Base-by-base conservation (phyloP, 2,888 invertebrate genomes). In the Meiosimyza decipiens region DNA sequence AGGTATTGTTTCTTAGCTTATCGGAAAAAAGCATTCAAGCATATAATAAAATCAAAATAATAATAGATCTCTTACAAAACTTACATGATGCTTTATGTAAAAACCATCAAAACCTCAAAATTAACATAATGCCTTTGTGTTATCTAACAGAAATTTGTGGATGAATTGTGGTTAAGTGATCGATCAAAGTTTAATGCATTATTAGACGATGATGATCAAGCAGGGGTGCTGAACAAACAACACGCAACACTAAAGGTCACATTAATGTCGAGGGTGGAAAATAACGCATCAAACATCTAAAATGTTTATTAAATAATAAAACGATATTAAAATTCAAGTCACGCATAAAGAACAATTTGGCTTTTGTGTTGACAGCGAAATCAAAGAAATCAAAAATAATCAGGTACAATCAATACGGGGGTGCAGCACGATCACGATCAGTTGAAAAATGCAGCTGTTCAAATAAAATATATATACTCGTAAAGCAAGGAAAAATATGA, bases 261-360 rank as follows among this genome's bases (percentile, higher is more conserved):
- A 52, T 15, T 54, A 66, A 67, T 63, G n/a, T n/a, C n/a, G 71
- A 60, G 71, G 71, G 71, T 67, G 63, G 72, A 72, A 71, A 72
- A 69, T 63, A 33, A 72, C 54, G 57, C 47, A 67, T 28, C 49
- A 22, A 60, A 51, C 9, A 13, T 55, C 18, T 6, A 16, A 47
- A 67, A 65, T 60, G 50, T 67, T 54, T 54, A 57, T 28, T 57
- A 62, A 49, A 22, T 72, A 67, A 22, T 67, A 55, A 28, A 57
- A 64, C 22, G 2, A 57, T 57, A 71, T 55, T 64, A 57, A 54
- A 59, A 54, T 64, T 55, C 64, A 73, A 73, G 59, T 69, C 72
- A 73, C 59, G 49, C 69, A 57, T 65, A 68, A 68, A 72, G 50
- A 57, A 55, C 52, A 59, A 13, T 47, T 60, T 40, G 71, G 65